phyloP scores from a whole-genome alignment of 2,113 vertebrate genomes.

The Callocephalon fimbriatum region DNA sequence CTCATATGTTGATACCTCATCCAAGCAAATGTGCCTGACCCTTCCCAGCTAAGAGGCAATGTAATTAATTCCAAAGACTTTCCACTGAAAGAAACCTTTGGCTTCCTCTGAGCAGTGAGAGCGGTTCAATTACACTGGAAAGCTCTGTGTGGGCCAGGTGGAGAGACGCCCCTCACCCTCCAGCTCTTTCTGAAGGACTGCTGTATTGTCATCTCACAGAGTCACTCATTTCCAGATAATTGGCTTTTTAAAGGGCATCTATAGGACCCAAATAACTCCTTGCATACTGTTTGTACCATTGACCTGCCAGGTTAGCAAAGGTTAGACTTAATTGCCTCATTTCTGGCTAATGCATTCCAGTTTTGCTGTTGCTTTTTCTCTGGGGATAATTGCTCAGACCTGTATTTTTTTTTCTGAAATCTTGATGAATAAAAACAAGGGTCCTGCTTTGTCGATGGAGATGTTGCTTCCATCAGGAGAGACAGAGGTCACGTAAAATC shows the following conservation, averaged over 20 bases:
- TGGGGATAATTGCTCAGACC: conserved; percentile 60
- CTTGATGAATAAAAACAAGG: conserved; percentile 54
- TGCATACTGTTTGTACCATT: conserved; percentile 43
- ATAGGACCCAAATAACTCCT: conserved; percentile 71
- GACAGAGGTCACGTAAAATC: not conserved
- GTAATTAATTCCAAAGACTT: conserved; percentile 45
- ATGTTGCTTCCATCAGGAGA: not conserved
- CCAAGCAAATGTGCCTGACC: not conserved
- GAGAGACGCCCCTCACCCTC: not conserved
- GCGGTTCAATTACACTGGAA: conserved; percentile 62
- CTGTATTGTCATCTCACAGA: conserved; percentile 65
- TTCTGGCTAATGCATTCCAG: conserved; percentile 75
- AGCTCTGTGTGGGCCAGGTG: not conserved
- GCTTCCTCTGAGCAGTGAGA: conserved; percentile 44
- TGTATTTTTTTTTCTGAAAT: conserved; percentile 59
- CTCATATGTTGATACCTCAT: conserved; percentile 9
- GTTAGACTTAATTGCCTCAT: conserved; percentile 77
- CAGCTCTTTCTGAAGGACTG: conserved; percentile 31
- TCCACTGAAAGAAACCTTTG: conserved; percentile 27
- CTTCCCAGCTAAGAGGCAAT: not conserved
- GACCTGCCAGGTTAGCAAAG: conserved; percentile 67
- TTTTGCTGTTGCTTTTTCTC: conserved; percentile 56
- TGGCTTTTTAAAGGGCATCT: conserved; percentile 75
- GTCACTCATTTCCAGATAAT: conserved; percentile 75
- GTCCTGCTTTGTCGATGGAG: conserved; percentile 13